Evolutionary conservation across 1,140 invertebrate species (phyloP), one percentile per base, ranked within the genome.

Genomic region (Cydia splendana): DNA sequence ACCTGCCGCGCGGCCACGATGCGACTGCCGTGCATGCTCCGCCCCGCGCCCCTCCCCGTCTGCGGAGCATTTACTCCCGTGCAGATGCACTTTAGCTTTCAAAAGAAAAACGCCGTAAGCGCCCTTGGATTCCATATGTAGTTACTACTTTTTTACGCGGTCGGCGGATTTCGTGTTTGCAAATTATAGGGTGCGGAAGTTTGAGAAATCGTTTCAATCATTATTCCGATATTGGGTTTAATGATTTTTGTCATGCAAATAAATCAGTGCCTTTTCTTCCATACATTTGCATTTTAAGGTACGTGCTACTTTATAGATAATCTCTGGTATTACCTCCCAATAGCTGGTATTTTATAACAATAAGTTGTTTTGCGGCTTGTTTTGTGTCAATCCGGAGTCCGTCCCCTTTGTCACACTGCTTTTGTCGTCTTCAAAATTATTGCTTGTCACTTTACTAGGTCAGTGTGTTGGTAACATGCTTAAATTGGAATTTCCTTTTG

Each of bases 41-140:
- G 84, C 80, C 74, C 87, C 75, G 30, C 84, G 77, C 80, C 82
- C 84, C 80, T 82, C 85, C 73, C 78, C 79, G 80, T 76, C 80
- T 87, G 88, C 67, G 30, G 67, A 34, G 34, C 88, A 87, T 88
- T 90, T 91, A 85, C 89, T 90, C 80, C 88, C 73, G 87, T 90
- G 88, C 79, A 53, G 24, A 80, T 88, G 87, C 88, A 87, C 84
- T 77, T 86, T 78, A 84, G 82, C 82, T 82, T 78, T 81, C 77
- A 45, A 75, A 78, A 77, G 73, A 78, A 81, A 24, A 77, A 34
- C 73, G 75, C 18, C 24, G 24, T 78, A 74, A 28, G 65, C 65
- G 65, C 15, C 30, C 4, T 5, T 67, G 65, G 10, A 34, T n/a
- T 34, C 5, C 13, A 4, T 34, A 30, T 67, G 28, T 4, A 2